A percentile compares a stretch with the other conserved stretches of the same genome.
phyloP scores from a whole-genome alignment of 2,888 invertebrate species.

The Tachina lurida region DNA sequence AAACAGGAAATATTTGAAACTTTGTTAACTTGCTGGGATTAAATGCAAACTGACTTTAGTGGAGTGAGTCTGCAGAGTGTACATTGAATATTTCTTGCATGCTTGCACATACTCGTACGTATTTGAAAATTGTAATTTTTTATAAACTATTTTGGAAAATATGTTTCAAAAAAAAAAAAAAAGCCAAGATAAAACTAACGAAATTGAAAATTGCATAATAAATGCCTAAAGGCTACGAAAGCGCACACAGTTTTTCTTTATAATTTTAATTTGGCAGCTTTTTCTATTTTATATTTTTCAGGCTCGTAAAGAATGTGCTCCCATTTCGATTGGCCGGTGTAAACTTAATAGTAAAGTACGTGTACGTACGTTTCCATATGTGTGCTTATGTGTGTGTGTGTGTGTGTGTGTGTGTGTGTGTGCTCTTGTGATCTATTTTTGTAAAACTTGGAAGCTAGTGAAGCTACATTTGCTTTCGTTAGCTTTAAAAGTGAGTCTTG shows the following conservation, averaged over 20 bases:
- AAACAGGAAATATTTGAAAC: slow-evolving; percentile 65
- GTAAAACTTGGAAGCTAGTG: slow-evolving; percentile 6
- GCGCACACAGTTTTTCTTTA: slow-evolving; percentile 52
- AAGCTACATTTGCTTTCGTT: slow-evolving; percentile 20
- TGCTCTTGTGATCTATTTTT: slow-evolving; percentile 24
- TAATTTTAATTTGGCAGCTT: slow-evolving; percentile 36
- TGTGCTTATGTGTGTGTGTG: not conserved
- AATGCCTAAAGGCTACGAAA: slow-evolving; percentile 55
- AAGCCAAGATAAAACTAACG: slow-evolving; percentile 18
- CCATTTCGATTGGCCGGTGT: slow-evolving; percentile 60
- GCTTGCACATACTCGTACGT: slow-evolving; percentile 20
- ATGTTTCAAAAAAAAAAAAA: slow-evolving; percentile 15
- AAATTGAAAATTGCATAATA: slow-evolving; percentile 59
- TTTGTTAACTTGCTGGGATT: slow-evolving; percentile 37
- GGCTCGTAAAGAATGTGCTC: slow-evolving; percentile 64
- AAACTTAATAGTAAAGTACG: not conserved
- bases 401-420: not conserved
- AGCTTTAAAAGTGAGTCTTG: slow-evolving; percentile 12
- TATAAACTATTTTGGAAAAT: slow-evolving; percentile 15
- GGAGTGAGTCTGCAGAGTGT: not conserved
- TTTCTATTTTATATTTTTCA: slow-evolving; percentile 11
- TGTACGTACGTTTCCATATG: not conserved
- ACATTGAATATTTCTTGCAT: slow-evolving; percentile 17
- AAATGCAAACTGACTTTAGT: slow-evolving; percentile 11
- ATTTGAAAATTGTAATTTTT: slow-evolving; percentile 9